phyloP scores from a whole-genome alignment of 2,888 invertebrate genomes.

The Drosophila pseudotalamancana region DNA sequence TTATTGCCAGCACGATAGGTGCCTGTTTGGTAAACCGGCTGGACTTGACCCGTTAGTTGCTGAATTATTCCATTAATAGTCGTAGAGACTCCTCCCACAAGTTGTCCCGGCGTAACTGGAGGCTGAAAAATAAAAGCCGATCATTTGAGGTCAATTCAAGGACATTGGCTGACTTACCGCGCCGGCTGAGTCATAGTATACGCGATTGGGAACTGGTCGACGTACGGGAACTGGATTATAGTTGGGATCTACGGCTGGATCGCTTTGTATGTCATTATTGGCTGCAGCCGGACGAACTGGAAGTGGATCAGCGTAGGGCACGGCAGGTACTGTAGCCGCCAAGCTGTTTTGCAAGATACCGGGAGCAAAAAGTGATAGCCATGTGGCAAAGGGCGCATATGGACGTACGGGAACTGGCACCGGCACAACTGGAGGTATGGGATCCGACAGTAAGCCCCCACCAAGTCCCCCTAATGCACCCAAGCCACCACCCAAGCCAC shows the following conservation, averaged over 20 bases:
- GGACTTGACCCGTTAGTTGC: conserved; percentile 80
- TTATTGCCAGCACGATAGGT: conserved; percentile 52
- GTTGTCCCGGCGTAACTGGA: conserved; percentile 75
- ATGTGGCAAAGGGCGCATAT: conserved; percentile 70
- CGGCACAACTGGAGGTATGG: conserved; percentile 42
- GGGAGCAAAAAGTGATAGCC: conserved; percentile 80
- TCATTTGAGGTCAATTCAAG: background rate
- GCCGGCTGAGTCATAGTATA: conserved; percentile 73
- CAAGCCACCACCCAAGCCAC: conserved; percentile 47
- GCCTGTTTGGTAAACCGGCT: conserved; percentile 75
- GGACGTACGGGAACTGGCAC: conserved; percentile 67
- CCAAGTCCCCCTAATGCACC: conserved; percentile 51
- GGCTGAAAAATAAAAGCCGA: too few species aligned
- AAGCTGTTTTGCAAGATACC: conserved; percentile 76
- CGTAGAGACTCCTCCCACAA: conserved; percentile 81
- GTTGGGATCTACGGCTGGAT: conserved; percentile 80
- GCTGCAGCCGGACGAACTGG: conserved; percentile 33
- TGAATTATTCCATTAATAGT: conserved; percentile 83
- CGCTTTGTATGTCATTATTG: conserved; percentile 62
- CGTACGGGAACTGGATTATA: conserved; percentile 59
- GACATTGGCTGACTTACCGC: conserved; percentile 67
- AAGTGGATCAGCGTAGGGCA: conserved; percentile 42
- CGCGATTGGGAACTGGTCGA: conserved; percentile 69
- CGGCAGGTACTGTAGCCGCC: conserved; percentile 56
- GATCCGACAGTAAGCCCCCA: conserved; percentile 73